A percentile compares a stretch with the other conserved stretches of the same genome.
Conservation (phyloP, 2,113 vertebrate genomes). For the Scophthalmus maximus region DNA sequence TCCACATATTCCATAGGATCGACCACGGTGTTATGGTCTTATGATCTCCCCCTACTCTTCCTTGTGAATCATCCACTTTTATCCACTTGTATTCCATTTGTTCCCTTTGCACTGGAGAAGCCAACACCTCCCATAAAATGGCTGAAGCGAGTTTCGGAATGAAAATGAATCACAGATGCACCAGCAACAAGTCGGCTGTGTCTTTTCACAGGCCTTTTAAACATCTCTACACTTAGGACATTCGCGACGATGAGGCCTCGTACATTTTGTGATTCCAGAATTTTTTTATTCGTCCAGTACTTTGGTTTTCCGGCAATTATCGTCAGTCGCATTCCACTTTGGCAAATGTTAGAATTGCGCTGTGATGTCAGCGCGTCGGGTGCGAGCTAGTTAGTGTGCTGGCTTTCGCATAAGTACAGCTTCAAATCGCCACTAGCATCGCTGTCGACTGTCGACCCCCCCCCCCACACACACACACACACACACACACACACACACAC, state of each 20-base stretch:
- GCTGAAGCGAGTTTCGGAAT: background rate
- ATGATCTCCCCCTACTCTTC: too few relatives aligned
- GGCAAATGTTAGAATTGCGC: background rate
- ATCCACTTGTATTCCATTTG: background rate
- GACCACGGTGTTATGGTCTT: background rate
- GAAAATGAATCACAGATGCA: background rate
- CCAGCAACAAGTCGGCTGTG: too few relatives aligned
- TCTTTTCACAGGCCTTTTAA: background rate
- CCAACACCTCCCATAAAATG: background rate
- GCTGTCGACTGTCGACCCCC: too few relatives aligned
- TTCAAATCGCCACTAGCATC: background rate
- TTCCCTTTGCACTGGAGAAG: background rate
- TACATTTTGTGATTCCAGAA: too few relatives aligned
- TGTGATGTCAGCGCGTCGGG: background rate
- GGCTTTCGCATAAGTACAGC: background rate
- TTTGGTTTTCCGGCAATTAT: background rate
- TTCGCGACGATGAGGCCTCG: too few relatives aligned
- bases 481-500: background rate
- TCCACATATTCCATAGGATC: slow-evolving; percentile 2
- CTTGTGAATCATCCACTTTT: too few relatives aligned
- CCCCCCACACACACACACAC: background rate
- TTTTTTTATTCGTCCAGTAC: too few relatives aligned
- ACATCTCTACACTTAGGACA: background rate
- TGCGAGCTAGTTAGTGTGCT: slow-evolving; percentile 1
- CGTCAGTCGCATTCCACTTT: background rate